Percentiles rank a stretch among this genome's conserved stretches.
phyloP scores from a whole-genome alignment of 2,888 invertebrate species.

The Melanchra persicariae region DNA sequence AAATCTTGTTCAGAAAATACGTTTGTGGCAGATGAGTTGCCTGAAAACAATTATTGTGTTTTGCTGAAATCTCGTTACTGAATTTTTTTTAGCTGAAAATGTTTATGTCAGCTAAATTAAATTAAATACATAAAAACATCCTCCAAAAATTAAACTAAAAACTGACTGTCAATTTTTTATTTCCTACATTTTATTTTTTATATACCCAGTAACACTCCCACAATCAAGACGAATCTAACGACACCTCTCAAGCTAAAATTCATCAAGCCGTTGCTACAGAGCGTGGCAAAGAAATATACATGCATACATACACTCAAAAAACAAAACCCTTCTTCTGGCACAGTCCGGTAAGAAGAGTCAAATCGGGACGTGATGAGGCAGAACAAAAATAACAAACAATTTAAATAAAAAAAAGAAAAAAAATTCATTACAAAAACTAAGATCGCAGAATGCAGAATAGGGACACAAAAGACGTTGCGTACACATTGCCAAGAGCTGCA shows the following conservation, averaged over 20 bases:
- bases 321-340: no score
- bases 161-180: no score
- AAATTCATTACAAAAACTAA: conserved; percentile 4
- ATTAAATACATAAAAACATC: background rate
- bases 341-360: no score
- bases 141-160: background rate
- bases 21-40: background rate
- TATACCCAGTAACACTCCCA: no score
- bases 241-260: background rate
- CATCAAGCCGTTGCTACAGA: no score
- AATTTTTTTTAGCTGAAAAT: background rate
- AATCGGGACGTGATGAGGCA: no score
- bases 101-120: background rate
- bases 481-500: conserved; percentile 86
- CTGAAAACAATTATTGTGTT: background rate
- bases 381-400: background rate
- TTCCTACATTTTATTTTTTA: no score
- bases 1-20: background rate
- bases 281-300: background rate
- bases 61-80: background rate
- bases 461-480: conserved; percentile 77
- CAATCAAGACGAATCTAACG: no score
- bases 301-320: no score
- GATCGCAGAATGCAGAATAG: conserved; percentile 75
- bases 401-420: background rate